phyloP scores from a whole-genome alignment of 2,888 invertebrate genomes.

The Arrhopalites spinosus region DNA sequence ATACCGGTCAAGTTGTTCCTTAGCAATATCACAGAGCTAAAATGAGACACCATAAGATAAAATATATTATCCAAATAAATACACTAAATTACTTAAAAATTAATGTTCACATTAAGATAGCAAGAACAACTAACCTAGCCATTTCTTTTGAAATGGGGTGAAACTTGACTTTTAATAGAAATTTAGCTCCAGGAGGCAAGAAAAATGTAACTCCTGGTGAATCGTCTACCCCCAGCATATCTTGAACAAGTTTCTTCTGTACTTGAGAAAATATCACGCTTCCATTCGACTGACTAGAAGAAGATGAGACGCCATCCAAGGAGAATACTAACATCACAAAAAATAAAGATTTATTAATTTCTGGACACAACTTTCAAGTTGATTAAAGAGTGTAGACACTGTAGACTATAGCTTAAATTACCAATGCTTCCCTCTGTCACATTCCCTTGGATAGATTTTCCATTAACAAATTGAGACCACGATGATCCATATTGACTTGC shows the following conservation, averaged over 20 bases:
- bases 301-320: constrained; percentile 52
- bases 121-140: constrained; percentile 54
- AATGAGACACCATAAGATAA: too few species aligned
- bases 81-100: too few species aligned
- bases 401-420: not conserved
- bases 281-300: constrained; percentile 52
- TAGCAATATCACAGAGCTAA: too few species aligned
- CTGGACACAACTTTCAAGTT: not conserved
- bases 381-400: not conserved
- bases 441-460: constrained; percentile 42
- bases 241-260: constrained; percentile 49
- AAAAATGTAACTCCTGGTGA: constrained; percentile 64
- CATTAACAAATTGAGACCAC: constrained; percentile 50
- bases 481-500: constrained; percentile 57
- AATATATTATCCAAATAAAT: too few species aligned
- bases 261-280: constrained; percentile 52
- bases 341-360: not conserved
- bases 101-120: too few species aligned
- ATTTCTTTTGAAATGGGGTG: constrained; percentile 52
- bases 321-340: constrained; percentile 42
- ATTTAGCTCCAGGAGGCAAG: constrained; percentile 66
- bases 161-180: constrained; percentile 55
- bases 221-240: constrained; percentile 57
- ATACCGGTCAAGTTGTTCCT: constrained; percentile 88
- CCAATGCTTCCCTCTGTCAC: constrained; percentile 40